phyloP scores from a whole-genome alignment of 2,113 vertebrate genomes.

The Ploceus nigricollis region DNA sequence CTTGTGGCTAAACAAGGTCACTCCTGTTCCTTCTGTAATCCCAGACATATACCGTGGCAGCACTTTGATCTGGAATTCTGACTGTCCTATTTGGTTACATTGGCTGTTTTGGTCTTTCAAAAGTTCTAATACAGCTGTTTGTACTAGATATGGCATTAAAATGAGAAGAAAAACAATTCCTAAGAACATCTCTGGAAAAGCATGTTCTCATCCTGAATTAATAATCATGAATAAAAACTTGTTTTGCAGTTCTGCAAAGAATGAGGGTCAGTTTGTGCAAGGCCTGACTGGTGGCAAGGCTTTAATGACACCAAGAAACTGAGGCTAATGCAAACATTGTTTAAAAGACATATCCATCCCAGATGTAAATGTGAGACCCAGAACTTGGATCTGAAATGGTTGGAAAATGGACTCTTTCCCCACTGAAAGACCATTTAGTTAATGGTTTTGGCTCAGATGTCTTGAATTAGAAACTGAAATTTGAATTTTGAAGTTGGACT shows the following conservation, averaged over 20 bases:
- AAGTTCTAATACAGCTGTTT: not conserved
- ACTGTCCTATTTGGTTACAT: not conserved
- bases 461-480: not conserved
- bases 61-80: not conserved
- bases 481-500: not conserved
- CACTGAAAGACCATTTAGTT: not conserved
- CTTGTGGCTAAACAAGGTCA: not conserved
- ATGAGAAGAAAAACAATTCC: not conserved
- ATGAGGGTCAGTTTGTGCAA: not conserved
- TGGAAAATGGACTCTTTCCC: not conserved
- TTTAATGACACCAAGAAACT: not conserved
- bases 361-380: not conserved
- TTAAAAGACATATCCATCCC: not conserved
- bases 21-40: not conserved
- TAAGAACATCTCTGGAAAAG: not conserved
- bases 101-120: not conserved
- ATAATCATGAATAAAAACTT: not conserved
- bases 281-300: not conserved
- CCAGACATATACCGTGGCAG: fast-evolving
- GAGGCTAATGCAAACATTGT: not conserved
- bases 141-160: not conserved
- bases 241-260: not conserved
- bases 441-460: not conserved
- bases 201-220: not conserved
- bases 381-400: not conserved